Evolutionary conservation across 92 coral and sea anemone species (phyloP), one percentile per base, ranked within the genome.

Genomic region (Parazoanthus darwini): DNA sequence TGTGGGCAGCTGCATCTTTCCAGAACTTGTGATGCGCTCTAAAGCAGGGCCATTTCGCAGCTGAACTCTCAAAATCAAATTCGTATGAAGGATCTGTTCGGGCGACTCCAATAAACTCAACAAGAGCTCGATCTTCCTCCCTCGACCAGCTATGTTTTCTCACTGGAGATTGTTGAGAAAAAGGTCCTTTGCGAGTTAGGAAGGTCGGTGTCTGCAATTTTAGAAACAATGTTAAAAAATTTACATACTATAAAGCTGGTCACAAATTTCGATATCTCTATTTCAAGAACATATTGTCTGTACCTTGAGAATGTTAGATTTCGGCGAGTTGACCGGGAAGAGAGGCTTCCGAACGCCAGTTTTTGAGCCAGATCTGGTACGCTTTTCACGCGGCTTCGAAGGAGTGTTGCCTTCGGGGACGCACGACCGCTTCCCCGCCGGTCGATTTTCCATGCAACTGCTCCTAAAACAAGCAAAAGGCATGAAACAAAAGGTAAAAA

Each of bases 101-200:
- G n/a, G 75, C 87, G 42, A 92, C n/a, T 29, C 89, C 82, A 54
- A 87, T 78, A 29, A 92, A 92, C 85, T 92, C 94, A 3, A 82
- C 91, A 77, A 90, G 78, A 71, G 95, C 93, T 74, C 82, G 74
- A 67, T 90, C 95, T 48, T 92, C 94, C 42, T 88, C 87, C 66
- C 39, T 77, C 29, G 90, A 56, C 91, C 94, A 92, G 1, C 78
- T 82, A 71, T 92, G 94, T 42, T 70, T 82, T 54, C 81, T 90
- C 26, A 92, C 94, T 20, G 94, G 89, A 1, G 91, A 92, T 67
- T 90, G 88, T 29, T 67, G 56, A 8, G 56, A 51, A 20, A 79
- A 71, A 37, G 59, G 77, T 70, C 80, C 72, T 68, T 85, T 85
- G 42, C 79, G 39, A 54, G 65, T 58, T 11, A 77, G 82, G 77